phyloP scores from a whole-genome alignment of 1,140 invertebrate genomes.

The Acyrthosiphon pisum region DNA sequence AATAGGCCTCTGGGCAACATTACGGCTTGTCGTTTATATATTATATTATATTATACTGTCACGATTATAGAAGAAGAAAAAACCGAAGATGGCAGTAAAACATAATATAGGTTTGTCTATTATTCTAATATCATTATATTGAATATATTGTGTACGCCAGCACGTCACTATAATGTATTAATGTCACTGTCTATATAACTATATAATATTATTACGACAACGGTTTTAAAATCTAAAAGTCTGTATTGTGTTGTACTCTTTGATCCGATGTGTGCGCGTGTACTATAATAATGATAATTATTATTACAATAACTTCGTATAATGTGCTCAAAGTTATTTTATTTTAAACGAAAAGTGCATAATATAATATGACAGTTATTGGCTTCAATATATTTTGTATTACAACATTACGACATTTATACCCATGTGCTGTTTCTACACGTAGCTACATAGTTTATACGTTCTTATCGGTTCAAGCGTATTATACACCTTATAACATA shows the following conservation, averaged over 20 bases:
- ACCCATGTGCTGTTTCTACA: background rate
- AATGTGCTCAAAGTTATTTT: background rate
- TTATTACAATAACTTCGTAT: background rate
- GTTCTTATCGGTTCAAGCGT: background rate
- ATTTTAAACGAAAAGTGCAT: background rate
- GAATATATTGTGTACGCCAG: background rate
- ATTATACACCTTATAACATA: background rate
- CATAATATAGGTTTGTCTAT: conserved; percentile 1
- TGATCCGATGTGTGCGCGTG: background rate
- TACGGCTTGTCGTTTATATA: background rate
- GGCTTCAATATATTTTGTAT: background rate
- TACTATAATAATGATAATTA: background rate
- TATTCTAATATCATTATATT: background rate
- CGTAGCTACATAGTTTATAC: background rate
- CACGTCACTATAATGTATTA: background rate
- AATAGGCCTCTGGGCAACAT: background rate
- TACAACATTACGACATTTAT: background rate
- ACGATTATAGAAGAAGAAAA: conserved; percentile 11
- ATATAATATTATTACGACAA: background rate
- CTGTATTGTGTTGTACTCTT: background rate
- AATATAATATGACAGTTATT: background rate
- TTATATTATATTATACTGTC: background rate
- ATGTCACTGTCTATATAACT: background rate
- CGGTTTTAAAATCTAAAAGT: conserved; percentile 3
- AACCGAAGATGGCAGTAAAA: background rate